Evolutionary conservation across 2,797 vertebrate genomes (phyloP).

Genomic region (Euphonia xanthogaster): DNA sequence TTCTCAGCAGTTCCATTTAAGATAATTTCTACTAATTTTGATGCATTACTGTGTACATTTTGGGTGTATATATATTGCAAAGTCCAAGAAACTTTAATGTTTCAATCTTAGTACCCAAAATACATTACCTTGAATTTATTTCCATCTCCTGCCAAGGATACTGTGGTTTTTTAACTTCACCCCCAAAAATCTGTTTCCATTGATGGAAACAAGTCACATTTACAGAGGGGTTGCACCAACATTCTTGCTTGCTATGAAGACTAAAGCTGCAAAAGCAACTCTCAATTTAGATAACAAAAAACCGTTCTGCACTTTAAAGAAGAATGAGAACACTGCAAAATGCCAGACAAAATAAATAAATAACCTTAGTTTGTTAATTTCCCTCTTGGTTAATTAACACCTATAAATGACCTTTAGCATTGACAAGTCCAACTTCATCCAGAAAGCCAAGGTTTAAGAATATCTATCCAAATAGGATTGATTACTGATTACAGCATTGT

Average conservation of each 20-base stretch:
- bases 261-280: background rate
- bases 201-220: background rate
- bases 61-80: background rate
- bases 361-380: conserved; percentile 81
- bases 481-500: conserved; percentile 75
- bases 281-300: background rate
- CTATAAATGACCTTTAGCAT: conserved; percentile 83
- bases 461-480: conserved; percentile 80
- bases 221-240: background rate
- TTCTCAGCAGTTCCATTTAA: background rate
- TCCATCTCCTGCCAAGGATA: background rate
- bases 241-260: background rate
- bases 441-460: conserved; percentile 84
- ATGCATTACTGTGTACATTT: background rate
- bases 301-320: background rate
- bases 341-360: conserved; percentile 76
- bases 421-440: conserved; percentile 84
- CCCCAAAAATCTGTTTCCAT: background rate
- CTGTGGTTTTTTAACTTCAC: background rate
- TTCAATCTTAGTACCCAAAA: background rate
- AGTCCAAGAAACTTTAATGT: background rate
- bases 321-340: conserved; percentile 66
- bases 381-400: conserved; percentile 87
- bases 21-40: background rate
- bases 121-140: background rate